Evolutionary conservation across 2,113 vertebrate genomes (phyloP).

Genomic region (Embiotoca jacksoni): DNA sequence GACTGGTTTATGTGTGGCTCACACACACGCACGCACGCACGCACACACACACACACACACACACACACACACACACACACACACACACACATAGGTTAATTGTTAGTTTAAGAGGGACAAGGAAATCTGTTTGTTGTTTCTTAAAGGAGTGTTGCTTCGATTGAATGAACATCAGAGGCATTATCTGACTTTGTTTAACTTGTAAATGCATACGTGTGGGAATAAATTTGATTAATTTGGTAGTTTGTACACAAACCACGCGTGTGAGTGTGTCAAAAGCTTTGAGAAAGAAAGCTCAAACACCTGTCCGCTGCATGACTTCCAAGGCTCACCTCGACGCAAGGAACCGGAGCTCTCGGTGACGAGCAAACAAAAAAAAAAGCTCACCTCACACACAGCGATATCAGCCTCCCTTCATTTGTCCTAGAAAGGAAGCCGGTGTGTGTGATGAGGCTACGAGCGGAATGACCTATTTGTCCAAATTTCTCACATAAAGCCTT

Average conservation of each 20-base stretch:
- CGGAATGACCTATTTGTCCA: conserved; percentile 43
- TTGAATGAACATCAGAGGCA: not conserved
- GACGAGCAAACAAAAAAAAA: not conserved
- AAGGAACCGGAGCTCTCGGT: conserved; percentile 31
- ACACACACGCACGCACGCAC: too few species aligned
- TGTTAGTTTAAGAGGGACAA: not conserved
- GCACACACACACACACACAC: too few species aligned
- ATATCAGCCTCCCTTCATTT: not conserved
- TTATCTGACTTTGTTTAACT: not conserved
- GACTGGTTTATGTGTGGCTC: too few species aligned
- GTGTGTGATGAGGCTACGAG: conserved; percentile 18
- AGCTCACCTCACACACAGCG: not conserved
- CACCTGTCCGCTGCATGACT: not conserved
- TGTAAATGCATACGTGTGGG: not conserved
- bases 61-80: too few species aligned
- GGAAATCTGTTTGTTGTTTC: not conserved
- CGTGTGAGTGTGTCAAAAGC: not conserved
- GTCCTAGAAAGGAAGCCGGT: conserved; percentile 3
- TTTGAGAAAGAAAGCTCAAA: not conserved
- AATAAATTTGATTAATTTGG: not conserved
- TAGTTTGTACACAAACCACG: too few species aligned
- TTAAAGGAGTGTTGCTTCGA: not conserved
- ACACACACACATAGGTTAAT: too few species aligned
- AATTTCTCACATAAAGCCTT: conserved; percentile 57
- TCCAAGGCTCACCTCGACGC: not conserved